Evolutionary conservation across 1,140 invertebrate genomes (phyloP), one percentile per base, ranked within the genome.

Genomic region (Patella vulgata): DNA sequence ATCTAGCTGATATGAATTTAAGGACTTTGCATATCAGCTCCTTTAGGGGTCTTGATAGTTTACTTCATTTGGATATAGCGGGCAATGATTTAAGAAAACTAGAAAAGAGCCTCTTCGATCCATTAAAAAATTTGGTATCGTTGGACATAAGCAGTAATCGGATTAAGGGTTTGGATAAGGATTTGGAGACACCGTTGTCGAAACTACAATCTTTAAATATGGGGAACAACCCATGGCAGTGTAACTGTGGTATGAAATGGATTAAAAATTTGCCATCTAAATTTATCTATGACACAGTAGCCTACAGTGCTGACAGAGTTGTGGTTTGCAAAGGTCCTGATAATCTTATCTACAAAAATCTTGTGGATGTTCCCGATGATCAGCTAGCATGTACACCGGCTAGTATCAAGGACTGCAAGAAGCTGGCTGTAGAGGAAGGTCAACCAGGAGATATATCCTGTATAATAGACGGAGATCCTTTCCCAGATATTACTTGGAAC

Each of bases 231-330:
- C 66, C 44, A 12, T 63, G 59, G 59, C 59, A 59, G 28, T 68
- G 66, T 31, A 52, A 47, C 60, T 68, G 66, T 43, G 42, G 30
- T 28, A 31, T 68, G 25, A 43, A n/a, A 2, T 68, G 66, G 66
- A 31, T 68, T 9, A 68, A 59, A 44, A 55, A 48, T 21, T 46
- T 59, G 36, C 57, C 51, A 36, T 8, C 14, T 14, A 36, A 36
- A 36, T 36, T 36, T 14, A 36, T 36, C 3, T n/a, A 42, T 12
- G 21, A 47, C 31, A 46, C 58, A n/a, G 21, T 28, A 25, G 19
- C 55, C 17, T 9, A 17, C 4, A 27, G 36, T 36, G 46, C 43
- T 8, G 3, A 31, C 1, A 30, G 57, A 28, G n/a, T 33, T 1
- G 43, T 60, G 1, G 36, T 51, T 14, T 66, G 63, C 36, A n/a